Conservation (phyloP, 1,140 invertebrate genomes). For the Belonocnema kinseyi region DNA sequence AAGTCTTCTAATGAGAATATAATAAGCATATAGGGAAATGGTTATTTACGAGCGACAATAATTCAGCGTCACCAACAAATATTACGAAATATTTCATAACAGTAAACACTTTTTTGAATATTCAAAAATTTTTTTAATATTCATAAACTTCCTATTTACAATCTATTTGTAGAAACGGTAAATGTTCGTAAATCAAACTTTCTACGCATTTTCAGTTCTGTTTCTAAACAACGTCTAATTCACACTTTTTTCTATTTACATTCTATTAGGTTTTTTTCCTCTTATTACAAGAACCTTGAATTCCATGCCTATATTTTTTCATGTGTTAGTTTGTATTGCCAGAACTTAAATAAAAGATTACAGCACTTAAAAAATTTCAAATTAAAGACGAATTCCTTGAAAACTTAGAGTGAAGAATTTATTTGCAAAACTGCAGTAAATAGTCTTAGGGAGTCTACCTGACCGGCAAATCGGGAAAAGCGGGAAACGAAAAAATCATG, state of each 20-base stretch:
- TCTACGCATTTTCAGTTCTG: too few relatives aligned
- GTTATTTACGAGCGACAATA: not conserved
- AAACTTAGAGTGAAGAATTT: too few relatives aligned
- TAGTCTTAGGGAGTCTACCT: too few relatives aligned
- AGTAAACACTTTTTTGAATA: not conserved
- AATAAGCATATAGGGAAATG: not conserved
- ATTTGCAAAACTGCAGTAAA: too few relatives aligned
- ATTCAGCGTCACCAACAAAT: not conserved
- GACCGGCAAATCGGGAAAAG: too few relatives aligned
- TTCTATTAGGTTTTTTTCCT: too few relatives aligned
- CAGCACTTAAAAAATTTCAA: not conserved
- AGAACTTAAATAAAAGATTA: not conserved
- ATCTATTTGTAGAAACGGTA: not conserved
- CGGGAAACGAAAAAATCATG: too few relatives aligned
- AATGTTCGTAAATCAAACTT: too few relatives aligned
- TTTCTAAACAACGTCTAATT: too few relatives aligned
- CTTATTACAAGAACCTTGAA: not conserved
- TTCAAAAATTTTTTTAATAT: not conserved
- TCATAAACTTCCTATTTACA: not conserved
- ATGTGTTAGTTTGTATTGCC: not conserved
- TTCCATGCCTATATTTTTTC: not conserved
- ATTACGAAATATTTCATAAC: not conserved
- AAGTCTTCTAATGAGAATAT: slow-evolving; percentile 1
- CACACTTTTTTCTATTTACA: too few relatives aligned
- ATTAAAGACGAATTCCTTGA: too few relatives aligned